Conservation (phyloP, 2,113 vertebrate species). For the Manacus vitellinus region DNA sequence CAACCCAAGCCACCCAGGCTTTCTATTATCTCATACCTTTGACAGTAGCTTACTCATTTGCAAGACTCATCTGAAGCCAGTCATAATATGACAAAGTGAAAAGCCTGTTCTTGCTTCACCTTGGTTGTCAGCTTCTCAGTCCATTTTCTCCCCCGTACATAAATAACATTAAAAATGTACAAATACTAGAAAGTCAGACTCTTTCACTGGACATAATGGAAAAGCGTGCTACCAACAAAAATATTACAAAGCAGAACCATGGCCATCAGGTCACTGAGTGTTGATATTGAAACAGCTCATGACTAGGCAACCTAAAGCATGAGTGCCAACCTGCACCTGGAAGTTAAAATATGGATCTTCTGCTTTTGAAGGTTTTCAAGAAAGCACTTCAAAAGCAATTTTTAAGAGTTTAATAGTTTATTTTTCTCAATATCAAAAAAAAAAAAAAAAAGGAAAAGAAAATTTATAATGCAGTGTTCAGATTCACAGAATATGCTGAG, state of each 20-base stretch:
- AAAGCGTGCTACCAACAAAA: background rate
- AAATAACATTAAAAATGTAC: background rate
- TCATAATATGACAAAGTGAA: background rate
- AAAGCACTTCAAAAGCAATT: background rate
- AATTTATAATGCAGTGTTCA: background rate
- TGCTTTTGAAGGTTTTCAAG: background rate
- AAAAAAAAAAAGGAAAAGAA: background rate
- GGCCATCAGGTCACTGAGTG: accelerated
- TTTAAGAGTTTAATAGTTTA: background rate
- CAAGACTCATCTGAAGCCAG: background rate
- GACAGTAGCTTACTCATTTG: background rate
- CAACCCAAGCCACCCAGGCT: background rate
- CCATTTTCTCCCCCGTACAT: background rate
- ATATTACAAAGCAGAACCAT: background rate
- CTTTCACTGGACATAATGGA: background rate
- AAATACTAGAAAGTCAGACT: background rate
- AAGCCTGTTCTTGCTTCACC: background rate
- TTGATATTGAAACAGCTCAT: background rate
- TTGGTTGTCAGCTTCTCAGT: background rate
- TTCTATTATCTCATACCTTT: background rate
- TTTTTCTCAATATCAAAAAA: background rate
- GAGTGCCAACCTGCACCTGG: background rate
- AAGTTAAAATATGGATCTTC: background rate
- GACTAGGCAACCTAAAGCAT: background rate
- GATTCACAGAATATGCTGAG: background rate